A percentile compares a stretch with the other conserved stretches of the same genome.
Evolutionary conservation across 2,797 vertebrate genomes (phyloP).

Genomic region (Limosa lapponica): DNA sequence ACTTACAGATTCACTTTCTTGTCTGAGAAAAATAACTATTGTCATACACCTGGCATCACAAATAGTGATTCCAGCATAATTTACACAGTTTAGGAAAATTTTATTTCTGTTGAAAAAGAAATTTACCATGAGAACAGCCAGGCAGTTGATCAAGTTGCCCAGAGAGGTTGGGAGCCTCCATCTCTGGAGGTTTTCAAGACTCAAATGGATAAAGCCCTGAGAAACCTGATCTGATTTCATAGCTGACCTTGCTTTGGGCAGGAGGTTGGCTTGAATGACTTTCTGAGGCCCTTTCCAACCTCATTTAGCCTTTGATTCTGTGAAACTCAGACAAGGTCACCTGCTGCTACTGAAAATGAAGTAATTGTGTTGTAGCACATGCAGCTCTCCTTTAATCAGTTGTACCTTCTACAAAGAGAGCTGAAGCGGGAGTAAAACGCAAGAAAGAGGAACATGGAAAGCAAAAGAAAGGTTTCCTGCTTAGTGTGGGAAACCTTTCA

Average conservation of each 20-base stretch:
- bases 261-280: background rate
- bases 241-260: background rate
- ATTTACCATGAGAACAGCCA: rapidly evolving
- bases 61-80: background rate
- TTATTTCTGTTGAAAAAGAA: background rate
- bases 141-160: background rate
- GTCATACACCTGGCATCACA: background rate
- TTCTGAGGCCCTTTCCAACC: background rate
- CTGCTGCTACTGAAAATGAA: background rate
- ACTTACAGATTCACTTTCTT: background rate
- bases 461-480: background rate
- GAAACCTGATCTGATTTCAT: background rate
- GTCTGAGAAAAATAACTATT: background rate
- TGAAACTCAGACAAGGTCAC: background rate
- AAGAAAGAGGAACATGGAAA: background rate
- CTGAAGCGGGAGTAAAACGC: background rate
- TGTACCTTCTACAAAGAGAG: background rate
- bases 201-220: background rate
- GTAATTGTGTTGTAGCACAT: no score
- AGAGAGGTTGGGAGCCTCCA: background rate
- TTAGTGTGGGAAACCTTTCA: background rate
- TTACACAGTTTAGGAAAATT: background rate
- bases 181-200: background rate
- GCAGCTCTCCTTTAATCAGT: background rate
- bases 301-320: background rate